Evolutionary conservation across 2,113 vertebrate genomes (phyloP), one percentile per base, ranked within the genome.

Genomic region (Hippopotamus amphibius): DNA sequence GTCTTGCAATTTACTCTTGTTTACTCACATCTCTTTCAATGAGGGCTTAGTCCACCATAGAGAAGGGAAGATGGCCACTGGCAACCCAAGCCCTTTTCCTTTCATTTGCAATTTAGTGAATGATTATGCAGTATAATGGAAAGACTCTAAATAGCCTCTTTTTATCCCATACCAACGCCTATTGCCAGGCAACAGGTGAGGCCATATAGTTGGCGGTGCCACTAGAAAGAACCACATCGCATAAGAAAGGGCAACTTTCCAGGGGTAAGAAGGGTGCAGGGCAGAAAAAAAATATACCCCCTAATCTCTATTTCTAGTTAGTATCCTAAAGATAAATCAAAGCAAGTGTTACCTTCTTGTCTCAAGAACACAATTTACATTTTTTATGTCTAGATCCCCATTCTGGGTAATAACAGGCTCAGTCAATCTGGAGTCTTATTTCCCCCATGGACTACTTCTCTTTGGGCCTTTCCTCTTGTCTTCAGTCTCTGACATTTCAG

Each of bases 261-360:
- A 17, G 3, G 0, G 0, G 13, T 55, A 69, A 71, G 37, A 79
- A 37, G 22, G 7, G 6, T 8, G 7, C 19, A 15, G 22, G 5
- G 5, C 7, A 63, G 26, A 84, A 17, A 63, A 79, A 85, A 83
- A 48, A 9, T 46, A 28, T 37, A 12, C 24, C 11, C 13, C 69
- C 3, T 1, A 16, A n/a, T 77, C 5, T 3, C 30, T 57, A 17
- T 71, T 91, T 2, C 26, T 61, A 63, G 50, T 55, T 83, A 50
- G 10, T 71, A n/a, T 83, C 9, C 6, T 37, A 57, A 87, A 68
- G 7, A 69, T 55, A 82, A 76, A 55, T 89, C 19, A 76, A 77
- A 82, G 15, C 19, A 71, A 57, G 24, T 12, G 15, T 11, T 83
- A 57, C 0, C 0, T 4, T 2, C 17, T 87, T 81, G 5, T 82